phyloP scores from a whole-genome alignment of 2,888 invertebrate genomes.

The Eupithecia inturbata region DNA sequence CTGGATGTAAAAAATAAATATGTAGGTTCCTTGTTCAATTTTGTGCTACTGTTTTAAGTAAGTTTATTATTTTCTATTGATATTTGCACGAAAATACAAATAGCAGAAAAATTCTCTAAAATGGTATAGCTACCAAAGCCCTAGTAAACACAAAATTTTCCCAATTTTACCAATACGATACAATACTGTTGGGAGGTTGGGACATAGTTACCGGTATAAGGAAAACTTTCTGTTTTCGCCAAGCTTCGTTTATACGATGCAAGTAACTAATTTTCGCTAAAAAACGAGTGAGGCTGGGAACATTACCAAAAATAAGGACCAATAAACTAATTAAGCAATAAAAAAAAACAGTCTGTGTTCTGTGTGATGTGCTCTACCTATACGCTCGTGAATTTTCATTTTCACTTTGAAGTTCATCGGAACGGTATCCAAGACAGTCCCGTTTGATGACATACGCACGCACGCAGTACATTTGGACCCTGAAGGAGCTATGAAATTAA shows the following conservation, averaged over 20 bases:
- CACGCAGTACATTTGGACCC: no score
- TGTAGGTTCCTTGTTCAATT: neutral
- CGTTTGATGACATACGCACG: no score
- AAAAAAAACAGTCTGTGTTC: neutral
- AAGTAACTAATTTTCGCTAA: neutral
- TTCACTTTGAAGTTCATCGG: no score
- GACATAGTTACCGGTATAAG: conserved; percentile 18
- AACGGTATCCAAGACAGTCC: no score
- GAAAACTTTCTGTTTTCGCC: conserved; percentile 17
- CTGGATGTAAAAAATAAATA: no score
- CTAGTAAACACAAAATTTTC: conserved; percentile 19
- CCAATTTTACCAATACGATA: conserved; percentile 16
- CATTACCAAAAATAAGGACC: neutral
- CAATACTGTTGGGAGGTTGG: conserved; percentile 11
- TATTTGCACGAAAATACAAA: neutral
- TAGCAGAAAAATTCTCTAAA: neutral
- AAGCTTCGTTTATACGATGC: conserved; percentile 8
- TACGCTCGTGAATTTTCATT: no score
- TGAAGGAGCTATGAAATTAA: no score
- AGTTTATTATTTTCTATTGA: neutral
- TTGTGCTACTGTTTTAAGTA: neutral
- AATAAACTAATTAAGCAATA: neutral
- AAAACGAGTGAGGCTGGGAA: neutral
- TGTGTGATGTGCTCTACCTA: no score
- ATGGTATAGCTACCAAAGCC: neutral